Percentiles rank a stretch among this genome's conserved stretches.
Conservation (phyloP, 2,888 invertebrate genomes). For the Pollenia angustigena region DNA sequence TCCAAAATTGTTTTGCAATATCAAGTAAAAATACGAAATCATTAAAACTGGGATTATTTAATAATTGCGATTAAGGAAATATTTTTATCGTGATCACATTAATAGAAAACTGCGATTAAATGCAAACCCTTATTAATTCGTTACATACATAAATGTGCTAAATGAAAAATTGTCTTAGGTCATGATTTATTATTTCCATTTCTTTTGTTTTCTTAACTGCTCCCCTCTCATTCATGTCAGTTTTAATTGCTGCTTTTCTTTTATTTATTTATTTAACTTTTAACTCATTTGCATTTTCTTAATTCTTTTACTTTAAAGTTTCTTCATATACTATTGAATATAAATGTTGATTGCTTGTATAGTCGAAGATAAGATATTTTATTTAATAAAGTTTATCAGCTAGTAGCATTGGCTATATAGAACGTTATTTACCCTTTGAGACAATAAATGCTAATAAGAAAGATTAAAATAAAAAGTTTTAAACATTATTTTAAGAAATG, state of each 20-base stretch:
- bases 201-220: neutral
- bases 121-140: neutral
- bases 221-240: neutral
- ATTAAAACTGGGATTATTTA: too few species aligned
- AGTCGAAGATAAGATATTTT: neutral
- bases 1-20: too few species aligned
- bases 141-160: neutral
- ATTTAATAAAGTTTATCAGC: neutral
- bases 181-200: slow-evolving; percentile 1
- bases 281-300: too few species aligned
- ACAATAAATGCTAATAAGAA: too few species aligned
- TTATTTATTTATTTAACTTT: slow-evolving; percentile 2
- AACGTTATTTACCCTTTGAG: neutral
- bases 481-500: too few species aligned
- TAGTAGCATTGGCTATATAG: neutral
- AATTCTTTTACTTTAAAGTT: neutral
- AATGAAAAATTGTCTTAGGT: slow-evolving; percentile 32
- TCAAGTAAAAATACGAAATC: too few species aligned
- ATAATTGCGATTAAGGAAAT: too few species aligned
- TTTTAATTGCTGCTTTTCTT: neutral
- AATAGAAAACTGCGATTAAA: too few species aligned
- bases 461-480: too few species aligned
- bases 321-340: neutral
- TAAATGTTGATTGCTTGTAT: neutral
- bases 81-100: too few species aligned